Evolutionary conservation across 1,140 invertebrate genomes (phyloP).

Genomic region (Camponotus vicinus): DNA sequence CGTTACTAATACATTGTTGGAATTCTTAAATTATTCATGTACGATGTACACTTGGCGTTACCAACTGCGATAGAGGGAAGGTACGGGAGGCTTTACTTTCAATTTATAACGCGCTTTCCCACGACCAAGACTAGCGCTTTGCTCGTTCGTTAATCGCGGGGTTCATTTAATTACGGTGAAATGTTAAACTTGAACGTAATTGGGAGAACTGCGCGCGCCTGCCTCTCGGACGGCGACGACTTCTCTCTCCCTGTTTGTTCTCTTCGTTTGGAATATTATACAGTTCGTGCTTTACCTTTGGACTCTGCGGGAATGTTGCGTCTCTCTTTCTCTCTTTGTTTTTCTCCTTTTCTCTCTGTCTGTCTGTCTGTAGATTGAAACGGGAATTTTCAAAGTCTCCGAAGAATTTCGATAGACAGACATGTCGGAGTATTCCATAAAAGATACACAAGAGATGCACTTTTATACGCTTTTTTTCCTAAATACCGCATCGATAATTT

Average conservation of each 20-base stretch:
- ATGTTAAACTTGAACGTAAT: constrained; percentile 73
- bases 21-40: constrained; percentile 8
- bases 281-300: constrained; percentile 44
- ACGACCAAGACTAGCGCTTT: constrained; percentile 39
- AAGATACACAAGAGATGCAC: neutral
- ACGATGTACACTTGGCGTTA: constrained; percentile 15
- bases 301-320: constrained; percentile 4
- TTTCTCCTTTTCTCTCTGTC: constrained; percentile 30
- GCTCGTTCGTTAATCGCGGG: constrained; percentile 70
- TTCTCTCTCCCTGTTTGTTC: constrained; percentile 10
- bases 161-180: constrained; percentile 71
- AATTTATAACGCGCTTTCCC: constrained; percentile 66
- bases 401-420: constrained; percentile 29
- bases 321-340: constrained; percentile 5
- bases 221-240: constrained; percentile 45
- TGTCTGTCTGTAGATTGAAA: constrained; percentile 21
- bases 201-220: constrained; percentile 55
- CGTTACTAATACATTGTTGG: neutral
- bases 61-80: neutral
- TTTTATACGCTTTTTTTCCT: neutral
- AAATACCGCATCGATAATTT: neutral
- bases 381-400: constrained; percentile 38
- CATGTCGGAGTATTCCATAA: constrained; percentile 29
- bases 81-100: constrained; percentile 69
- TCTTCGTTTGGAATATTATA: constrained; percentile 54